Evolutionary conservation across 1,140 invertebrate genomes (phyloP).

Genomic region (Drosophila willistoni): DNA sequence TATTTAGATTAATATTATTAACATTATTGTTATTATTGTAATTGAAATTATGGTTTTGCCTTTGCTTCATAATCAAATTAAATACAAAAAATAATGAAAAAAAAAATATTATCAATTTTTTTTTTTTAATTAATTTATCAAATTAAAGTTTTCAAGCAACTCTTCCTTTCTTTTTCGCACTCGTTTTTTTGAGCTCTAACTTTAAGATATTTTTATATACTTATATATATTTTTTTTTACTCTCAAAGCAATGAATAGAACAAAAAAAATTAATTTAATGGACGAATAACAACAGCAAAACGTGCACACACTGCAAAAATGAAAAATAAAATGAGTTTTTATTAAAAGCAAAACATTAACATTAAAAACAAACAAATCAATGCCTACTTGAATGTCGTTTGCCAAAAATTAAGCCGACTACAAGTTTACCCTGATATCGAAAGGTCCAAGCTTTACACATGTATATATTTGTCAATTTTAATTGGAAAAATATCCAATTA

Average conservation of each 20-base stretch:
- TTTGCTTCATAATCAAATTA: slow-evolving; percentile 53
- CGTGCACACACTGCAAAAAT: slow-evolving; percentile 48
- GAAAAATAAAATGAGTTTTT: slow-evolving; percentile 44
- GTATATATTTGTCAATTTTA: too few species aligned
- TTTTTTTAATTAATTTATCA: background rate
- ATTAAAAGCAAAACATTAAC: slow-evolving; percentile 22
- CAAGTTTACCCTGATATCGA: background rate
- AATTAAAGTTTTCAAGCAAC: slow-evolving; percentile 24
- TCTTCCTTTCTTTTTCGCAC: too few species aligned
- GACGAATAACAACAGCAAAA: slow-evolving; percentile 24
- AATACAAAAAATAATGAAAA: slow-evolving; percentile 30
- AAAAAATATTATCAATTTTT: slow-evolving; percentile 13
- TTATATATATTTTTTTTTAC: slow-evolving; percentile 5
- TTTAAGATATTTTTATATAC: too few species aligned
- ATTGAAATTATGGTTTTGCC: slow-evolving; percentile 55
- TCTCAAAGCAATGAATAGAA: slow-evolving; percentile 18
- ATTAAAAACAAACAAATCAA: slow-evolving; percentile 14
- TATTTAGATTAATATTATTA: slow-evolving; percentile 47
- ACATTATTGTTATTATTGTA: slow-evolving; percentile 60
- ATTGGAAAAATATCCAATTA: too few species aligned
- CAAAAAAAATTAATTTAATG: slow-evolving; percentile 39
- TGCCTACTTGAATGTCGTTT: background rate
- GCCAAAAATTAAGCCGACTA: background rate
- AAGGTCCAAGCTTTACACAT: too few species aligned
- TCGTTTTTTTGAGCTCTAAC: too few species aligned